Conservation (phyloP, 2,797 vertebrate genomes). For the Falco rusticolus region DNA sequence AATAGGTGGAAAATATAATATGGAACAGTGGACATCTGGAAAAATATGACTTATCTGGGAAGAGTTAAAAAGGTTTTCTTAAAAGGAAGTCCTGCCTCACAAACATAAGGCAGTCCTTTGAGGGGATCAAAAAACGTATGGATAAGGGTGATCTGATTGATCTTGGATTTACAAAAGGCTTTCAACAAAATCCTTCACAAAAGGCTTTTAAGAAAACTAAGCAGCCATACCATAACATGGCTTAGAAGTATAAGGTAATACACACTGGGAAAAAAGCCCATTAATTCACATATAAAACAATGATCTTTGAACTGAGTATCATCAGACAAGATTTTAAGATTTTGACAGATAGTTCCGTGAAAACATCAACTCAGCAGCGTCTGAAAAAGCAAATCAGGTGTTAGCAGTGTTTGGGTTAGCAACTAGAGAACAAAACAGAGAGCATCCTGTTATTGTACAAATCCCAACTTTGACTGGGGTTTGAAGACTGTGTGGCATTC, state of each 20-base stretch:
- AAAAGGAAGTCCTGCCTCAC: slow-evolving; percentile 33
- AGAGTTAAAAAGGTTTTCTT: slow-evolving; percentile 43
- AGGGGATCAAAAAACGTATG: slow-evolving; percentile 50
- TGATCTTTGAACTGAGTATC: slow-evolving; percentile 15
- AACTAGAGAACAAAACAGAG: neutral
- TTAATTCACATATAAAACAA: neutral
- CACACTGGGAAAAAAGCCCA: neutral
- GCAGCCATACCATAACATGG: slow-evolving; percentile 6
- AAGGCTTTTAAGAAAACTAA: slow-evolving; percentile 43
- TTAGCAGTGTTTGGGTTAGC: neutral
- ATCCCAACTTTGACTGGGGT: neutral
- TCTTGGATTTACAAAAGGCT: slow-evolving; percentile 54
- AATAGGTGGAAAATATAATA: neutral
- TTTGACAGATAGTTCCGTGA: neutral
- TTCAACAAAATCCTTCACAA: slow-evolving; percentile 58
- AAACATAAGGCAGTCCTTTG: slow-evolving; percentile 30
- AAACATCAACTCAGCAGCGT: neutral
- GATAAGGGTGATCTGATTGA: slow-evolving; percentile 45
- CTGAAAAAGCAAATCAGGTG: neutral
- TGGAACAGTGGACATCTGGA: slow-evolving; percentile 30
- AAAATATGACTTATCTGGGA: slow-evolving; percentile 46
- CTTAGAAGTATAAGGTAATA: slow-evolving; percentile 41
- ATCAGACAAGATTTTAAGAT: neutral
- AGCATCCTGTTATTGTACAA: neutral
- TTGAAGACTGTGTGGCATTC: neutral